phyloP scores from a whole-genome alignment of 2,113 vertebrate species.

The Pantherophis guttatus region DNA sequence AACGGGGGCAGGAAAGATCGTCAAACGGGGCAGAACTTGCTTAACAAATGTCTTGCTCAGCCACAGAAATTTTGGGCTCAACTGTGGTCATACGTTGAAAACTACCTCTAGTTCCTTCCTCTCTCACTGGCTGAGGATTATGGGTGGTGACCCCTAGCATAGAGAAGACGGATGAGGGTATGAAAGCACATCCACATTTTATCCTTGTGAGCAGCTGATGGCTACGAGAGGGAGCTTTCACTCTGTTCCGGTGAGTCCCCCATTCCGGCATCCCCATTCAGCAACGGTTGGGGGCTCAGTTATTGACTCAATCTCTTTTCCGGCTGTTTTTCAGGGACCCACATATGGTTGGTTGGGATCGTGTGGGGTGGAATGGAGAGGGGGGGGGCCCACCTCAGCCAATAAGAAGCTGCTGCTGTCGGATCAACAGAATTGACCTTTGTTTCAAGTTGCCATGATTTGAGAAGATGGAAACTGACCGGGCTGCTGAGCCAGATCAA shows the following conservation, averaged over 20 bases:
- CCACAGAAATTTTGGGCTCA: too few relatives aligned
- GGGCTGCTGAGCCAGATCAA: neutral
- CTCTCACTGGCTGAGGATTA: neutral
- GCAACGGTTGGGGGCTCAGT: too few relatives aligned
- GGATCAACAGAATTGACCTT: neutral
- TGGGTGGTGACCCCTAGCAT: neutral
- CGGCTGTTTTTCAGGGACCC: neutral
- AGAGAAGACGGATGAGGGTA: neutral
- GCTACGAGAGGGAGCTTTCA: neutral
- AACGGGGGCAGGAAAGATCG: too few relatives aligned
- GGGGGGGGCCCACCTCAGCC: neutral
- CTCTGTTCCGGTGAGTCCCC: neutral
- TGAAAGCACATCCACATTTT: neutral
- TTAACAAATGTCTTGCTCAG: too few relatives aligned
- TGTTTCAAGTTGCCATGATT: neutral
- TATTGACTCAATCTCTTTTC: neutral
- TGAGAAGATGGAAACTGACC: neutral
- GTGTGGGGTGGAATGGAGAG: neutral
- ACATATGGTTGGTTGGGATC: neutral
- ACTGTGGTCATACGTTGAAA: too few relatives aligned
- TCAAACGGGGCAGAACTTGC: too few relatives aligned
- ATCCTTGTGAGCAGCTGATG: neutral
- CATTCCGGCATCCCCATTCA: neutral
- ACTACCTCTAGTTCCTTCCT: neutral
- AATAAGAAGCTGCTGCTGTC: neutral